Evolutionary conservation across 2,888 invertebrate species (phyloP), one percentile per base, ranked within the genome.

Genomic region (Nomada flava): DNA sequence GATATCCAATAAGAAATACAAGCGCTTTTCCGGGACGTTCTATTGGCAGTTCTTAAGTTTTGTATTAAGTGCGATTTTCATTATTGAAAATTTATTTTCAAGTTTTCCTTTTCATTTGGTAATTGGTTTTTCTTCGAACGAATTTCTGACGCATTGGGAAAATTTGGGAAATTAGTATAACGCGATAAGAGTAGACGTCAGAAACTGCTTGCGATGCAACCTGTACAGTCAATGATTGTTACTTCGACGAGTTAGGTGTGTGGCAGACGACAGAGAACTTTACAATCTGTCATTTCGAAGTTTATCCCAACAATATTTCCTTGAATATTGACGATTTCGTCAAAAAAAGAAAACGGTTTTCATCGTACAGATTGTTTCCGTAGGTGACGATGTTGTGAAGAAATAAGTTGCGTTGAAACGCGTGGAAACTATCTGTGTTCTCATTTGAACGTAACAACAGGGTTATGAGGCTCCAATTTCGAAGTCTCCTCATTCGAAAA

Each of bases 401-500:
- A 65, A 69, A 50, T 60, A 71, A 44, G 72, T 60, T 23, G 42
- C 62, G 26, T 50, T 42, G 62, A 36, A 65, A 76, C 74, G 75
- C 67, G 42, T 60, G 53, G 10, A 60, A 64, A 42, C 52, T 82
- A 11, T 82, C 74, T 72, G 65, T 72, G 79, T 75, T 83, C 69
- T 20, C 10, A 13, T 60, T 73, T 57, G 55, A 57, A 72, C n/a
- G 63, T 50, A 82, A 83, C 76, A 63, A 76, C 57, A 86, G 87
- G 92, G 92, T 92, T 92, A 92, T 92, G 92, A 91, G 90, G 91
- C 88, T 86, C 87, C 88, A 86, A 86, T 88, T 83, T 86, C 86
- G 76, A 79, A 81, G 71, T 79, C 86, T 73, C 79, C 62, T 55
- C 76, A 75, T 86, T 85, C 75, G 86, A 79, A 83, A 68, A 86